Conservation (phyloP, 2,888 invertebrate genomes). For the Hirtodrosophila confusa region DNA sequence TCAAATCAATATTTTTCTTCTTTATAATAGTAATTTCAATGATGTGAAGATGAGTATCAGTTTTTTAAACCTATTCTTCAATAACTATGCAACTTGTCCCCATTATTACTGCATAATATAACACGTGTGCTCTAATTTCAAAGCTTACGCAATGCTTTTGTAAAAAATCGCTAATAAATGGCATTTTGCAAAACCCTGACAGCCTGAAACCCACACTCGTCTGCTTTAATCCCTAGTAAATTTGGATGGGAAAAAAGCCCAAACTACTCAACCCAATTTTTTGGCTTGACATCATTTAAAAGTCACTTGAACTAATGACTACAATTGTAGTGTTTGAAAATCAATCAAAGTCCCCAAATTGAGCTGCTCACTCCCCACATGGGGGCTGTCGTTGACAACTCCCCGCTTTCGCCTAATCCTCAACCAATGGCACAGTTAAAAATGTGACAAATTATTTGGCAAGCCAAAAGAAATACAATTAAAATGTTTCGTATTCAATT, state of each 20-base stretch:
- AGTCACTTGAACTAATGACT: constrained; percentile 60
- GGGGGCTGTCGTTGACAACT: constrained; percentile 17
- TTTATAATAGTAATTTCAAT: no score
- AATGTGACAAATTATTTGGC: constrained; percentile 60
- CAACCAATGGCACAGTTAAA: constrained; percentile 26
- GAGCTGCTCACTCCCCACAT: not conserved
- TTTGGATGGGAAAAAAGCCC: not conserved
- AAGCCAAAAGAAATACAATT: constrained; percentile 20
- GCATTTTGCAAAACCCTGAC: constrained; percentile 3
- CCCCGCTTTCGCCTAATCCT: constrained; percentile 25
- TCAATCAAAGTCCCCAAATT: constrained; percentile 34
- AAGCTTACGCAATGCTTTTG: constrained; percentile 4
- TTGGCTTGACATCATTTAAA: constrained; percentile 40
- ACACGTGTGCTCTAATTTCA: no score
- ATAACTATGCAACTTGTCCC: no score
- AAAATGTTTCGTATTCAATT: constrained; percentile 24
- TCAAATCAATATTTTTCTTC: no score
- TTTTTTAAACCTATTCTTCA: no score
- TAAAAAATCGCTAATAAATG: constrained; percentile 7
- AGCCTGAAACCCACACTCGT: no score
- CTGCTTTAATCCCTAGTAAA: not conserved
- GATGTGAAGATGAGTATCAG: no score
- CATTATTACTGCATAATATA: no score
- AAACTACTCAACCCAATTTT: constrained; percentile 28
- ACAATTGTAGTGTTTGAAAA: constrained; percentile 25